Evolutionary conservation across 2,888 invertebrate genomes (phyloP), one percentile per base, ranked within the genome.

Genomic region (Hirtodrosophila cameraria): DNA sequence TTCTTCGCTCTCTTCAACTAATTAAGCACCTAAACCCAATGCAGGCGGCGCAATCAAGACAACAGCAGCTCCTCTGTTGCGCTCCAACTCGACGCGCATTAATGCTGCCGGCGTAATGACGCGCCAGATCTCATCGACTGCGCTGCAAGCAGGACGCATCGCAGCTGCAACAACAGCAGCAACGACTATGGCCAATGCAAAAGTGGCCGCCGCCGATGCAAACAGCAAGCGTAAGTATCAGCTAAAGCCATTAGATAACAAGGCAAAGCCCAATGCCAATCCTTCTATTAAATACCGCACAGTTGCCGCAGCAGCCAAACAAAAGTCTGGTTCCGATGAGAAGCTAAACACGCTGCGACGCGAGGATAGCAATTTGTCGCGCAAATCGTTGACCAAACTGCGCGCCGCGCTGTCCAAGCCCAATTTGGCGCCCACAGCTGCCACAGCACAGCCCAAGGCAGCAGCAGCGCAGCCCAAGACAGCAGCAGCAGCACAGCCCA

Each of bases 281-380:
- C 38, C 35, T 13, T 23, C 12, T 36, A 11, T 55, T 9, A 45
- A 28, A 36, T 27, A 12, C 48, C 36, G 36, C 33, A 18, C 43
- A 27, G 53, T 53, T 41, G 30, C 28, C 31, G 9, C 18, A 48
- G 30, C 61, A 42, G 41, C 55, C 12, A 77, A 73, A 36, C 53
- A 20, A 35, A 82, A 73, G 16, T 11, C 54, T 12, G 60, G 11
- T 11, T 46, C 66, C 12, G 69, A 58, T 31, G 87, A 73, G 1
- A 60, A 73, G 46, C 15, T 54, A 1, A 63, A 70, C 7, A 61
- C 84, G 7, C 36, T 90, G 20, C 87, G 84, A 2, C 89, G 91
- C 3, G 90, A 90, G 63, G 90, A 90, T 52, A 90, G 90, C 65
- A 89, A 88, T 58, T 75, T 91, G 42, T 88, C 90, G 0, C 86